Evolutionary conservation across 2,113 vertebrate genomes (phyloP).

Genomic region (Peromyscus maniculatus): DNA sequence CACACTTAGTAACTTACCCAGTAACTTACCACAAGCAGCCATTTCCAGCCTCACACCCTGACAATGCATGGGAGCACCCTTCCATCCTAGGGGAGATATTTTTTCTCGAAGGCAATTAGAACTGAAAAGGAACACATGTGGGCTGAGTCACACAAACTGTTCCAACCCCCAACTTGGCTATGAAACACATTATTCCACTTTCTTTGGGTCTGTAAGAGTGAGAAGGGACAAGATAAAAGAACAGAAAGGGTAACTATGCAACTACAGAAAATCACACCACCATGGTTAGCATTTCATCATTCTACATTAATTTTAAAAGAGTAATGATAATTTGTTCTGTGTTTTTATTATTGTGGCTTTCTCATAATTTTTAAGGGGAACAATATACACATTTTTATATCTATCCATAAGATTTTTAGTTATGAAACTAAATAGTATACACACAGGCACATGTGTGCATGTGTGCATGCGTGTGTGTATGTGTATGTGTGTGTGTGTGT

Average conservation of each 20-base stretch:
- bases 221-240: background rate
- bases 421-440: background rate
- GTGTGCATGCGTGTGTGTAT: no score
- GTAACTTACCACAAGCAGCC: background rate
- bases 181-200: background rate
- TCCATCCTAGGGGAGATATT: accelerated
- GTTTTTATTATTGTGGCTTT: background rate
- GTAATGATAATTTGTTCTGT: background rate
- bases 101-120: background rate
- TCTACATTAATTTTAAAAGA: slow-evolving; percentile 1
- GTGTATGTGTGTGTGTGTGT: no score
- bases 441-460: background rate
- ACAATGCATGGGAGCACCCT: no score
- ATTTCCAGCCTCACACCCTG: background rate
- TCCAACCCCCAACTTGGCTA: background rate
- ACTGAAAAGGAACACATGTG: background rate
- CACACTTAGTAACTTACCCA: background rate
- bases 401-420: background rate
- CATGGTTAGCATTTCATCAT: background rate
- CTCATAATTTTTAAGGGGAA: background rate
- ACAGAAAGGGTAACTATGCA: background rate
- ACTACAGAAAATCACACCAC: background rate
- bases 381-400: background rate
- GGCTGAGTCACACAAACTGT: background rate
- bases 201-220: background rate